These are phyloP conservation scores for Aselliscus stoliczkanus DNA, from an alignment of 2,797 vertebrate genomes.

Conservation along the genomic window DNA sequence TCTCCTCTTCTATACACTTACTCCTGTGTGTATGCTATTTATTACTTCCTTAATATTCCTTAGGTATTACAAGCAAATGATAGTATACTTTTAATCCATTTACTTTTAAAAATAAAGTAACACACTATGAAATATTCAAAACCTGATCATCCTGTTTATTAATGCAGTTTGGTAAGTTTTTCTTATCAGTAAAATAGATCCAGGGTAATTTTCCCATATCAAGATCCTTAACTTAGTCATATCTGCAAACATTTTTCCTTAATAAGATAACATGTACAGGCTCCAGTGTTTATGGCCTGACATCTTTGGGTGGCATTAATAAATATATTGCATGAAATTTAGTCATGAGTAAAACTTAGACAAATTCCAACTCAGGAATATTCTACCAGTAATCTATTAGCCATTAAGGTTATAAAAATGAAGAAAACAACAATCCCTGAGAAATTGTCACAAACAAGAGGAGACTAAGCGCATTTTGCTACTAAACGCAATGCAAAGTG, in stretches of 20 bases:
- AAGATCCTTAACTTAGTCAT: neutral
- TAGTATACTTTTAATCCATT: neutral
- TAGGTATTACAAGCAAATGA: neutral
- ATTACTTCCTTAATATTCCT: neutral
- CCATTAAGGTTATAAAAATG: neutral
- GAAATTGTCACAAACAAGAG: neutral
- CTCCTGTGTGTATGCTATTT: neutral
- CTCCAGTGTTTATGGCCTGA: neutral
- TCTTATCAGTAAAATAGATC: neutral
- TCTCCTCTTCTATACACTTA: neutral
- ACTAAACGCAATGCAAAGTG: neutral
- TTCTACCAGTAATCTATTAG: neutral
- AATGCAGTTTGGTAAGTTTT: neutral
- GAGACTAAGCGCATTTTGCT: neutral
- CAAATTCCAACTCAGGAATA: neutral
- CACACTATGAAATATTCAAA: neutral
- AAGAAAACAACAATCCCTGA: neutral
- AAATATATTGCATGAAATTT: neutral
- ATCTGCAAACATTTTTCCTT: neutral
- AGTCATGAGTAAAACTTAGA: neutral
- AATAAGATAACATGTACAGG: neutral
- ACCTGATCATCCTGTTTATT: neutral
- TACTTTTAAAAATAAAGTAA: neutral
- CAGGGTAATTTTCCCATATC: neutral
- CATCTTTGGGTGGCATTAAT: neutral